These are phyloP conservation scores for Siniperca chuatsi DNA, from an alignment of 2,113 vertebrate genomes.

Conservation along the genomic window DNA sequence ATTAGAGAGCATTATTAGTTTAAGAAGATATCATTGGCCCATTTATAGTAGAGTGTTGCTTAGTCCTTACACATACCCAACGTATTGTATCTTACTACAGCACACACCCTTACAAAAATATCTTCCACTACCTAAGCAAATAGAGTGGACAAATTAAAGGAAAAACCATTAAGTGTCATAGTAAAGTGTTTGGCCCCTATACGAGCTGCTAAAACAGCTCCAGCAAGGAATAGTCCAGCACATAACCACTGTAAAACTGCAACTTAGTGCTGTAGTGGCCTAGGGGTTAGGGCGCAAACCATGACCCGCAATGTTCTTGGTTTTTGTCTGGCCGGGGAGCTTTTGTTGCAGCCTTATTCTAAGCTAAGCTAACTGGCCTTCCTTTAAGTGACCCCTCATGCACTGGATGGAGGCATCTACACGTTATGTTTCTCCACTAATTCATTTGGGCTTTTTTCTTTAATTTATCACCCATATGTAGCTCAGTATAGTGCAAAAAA, in stretches of 20 bases:
- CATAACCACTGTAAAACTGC: background rate
- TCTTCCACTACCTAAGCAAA: background rate
- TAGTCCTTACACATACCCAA: background rate
- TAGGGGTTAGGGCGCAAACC: background rate
- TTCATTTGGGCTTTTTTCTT: background rate
- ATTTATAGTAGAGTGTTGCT: background rate
- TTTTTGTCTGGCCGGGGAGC: background rate
- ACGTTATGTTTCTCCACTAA: background rate
- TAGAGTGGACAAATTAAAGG: background rate
- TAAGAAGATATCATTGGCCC: background rate
- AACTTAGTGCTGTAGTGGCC: background rate
- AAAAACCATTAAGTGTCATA: background rate
- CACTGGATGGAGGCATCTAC: background rate
- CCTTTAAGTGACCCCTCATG: background rate
- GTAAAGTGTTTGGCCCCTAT: background rate
- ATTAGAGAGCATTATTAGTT: conserved; percentile 15
- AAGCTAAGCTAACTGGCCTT: background rate
- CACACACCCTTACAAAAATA: background rate
- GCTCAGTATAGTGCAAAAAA: background rate
- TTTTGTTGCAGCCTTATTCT: background rate
- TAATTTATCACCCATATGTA: background rate
- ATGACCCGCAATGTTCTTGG: background rate
- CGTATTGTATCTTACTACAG: background rate
- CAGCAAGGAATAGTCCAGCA: background rate
- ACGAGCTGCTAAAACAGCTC: background rate